Conservation (phyloP, 2,888 invertebrate genomes). For the Aspidiotus rigidus region DNA sequence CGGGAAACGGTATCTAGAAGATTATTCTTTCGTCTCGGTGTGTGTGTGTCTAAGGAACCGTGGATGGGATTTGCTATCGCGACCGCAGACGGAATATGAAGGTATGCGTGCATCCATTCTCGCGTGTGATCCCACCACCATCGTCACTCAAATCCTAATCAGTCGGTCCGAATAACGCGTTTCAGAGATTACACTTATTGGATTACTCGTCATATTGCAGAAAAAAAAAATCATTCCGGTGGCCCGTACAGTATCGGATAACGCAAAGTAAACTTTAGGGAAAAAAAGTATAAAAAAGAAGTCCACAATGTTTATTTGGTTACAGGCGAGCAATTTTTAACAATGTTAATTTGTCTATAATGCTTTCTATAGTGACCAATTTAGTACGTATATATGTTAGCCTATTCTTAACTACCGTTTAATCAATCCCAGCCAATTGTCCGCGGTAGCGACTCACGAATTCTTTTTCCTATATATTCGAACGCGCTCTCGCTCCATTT, state of each 20-base stretch:
- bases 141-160: too few relatives aligned
- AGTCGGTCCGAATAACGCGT: conserved; percentile 7
- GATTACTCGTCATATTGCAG: conserved; percentile 7
- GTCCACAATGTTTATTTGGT: conserved; percentile 18
- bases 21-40: too few relatives aligned
- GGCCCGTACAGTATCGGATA: conserved; percentile 16
- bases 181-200: conserved; percentile 26
- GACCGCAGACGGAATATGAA: too few relatives aligned
- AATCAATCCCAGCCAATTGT: conserved; percentile 15
- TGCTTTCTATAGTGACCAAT: conserved; percentile 23
- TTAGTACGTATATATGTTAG: neutral
- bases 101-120: too few relatives aligned
- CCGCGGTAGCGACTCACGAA: neutral
- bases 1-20: too few relatives aligned
- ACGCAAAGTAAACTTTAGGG: conserved; percentile 13
- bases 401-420: conserved; percentile 8
- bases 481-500: too few relatives aligned
- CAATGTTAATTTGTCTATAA: conserved; percentile 20
- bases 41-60: too few relatives aligned
- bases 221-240: conserved; percentile 11
- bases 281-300: conserved; percentile 7
- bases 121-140: too few relatives aligned
- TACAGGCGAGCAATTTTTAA: conserved; percentile 15
- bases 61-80: too few relatives aligned
- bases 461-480: too few relatives aligned